Base-by-base conservation (phyloP, 1,140 invertebrate species). In the Megalopta genalis region DNA sequence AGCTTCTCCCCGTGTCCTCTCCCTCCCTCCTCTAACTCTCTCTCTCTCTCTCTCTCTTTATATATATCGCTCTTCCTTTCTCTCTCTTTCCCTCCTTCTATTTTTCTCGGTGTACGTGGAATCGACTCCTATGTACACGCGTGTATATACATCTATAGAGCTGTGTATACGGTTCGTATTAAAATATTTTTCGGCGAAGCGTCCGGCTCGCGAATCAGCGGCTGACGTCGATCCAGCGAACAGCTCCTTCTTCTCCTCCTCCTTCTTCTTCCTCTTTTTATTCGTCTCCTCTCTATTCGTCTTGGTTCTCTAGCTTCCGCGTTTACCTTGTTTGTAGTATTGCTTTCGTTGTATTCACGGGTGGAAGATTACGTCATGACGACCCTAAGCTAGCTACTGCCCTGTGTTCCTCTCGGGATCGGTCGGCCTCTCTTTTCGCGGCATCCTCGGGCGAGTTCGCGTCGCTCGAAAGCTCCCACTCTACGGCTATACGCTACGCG, bases 271-370 rank as follows among this genome's bases (percentile, higher is more conserved):
- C 62, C 66, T 70, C 27, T 16, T 16, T 2, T 46, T 32, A 4
- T 32, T 32, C 42, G 9, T 46, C 42, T 14, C 14, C 42, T 74
- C 59, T 52, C n/a, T n/a, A n/a, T n/a, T 52, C 49, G 52, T 68
- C 62, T 49, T 65, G 46, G 71, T 54, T 42, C 21, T 66, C 71
- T 80, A 66, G 57, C 63, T 71, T 46, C 5, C 2, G 25, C 70
- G 23, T 87, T 54, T 89, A 93, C 90, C 91, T 93, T 93, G 90
- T 92, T 90, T 91, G 78, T 87, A 92, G 86, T 92, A 93, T 92
- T 93, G 91, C 91, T 93, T 93, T 93, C 91, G 92, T 93, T 93
- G 92, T 93, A 92, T 82, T 89, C 75, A 84, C 90, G 91, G 90
- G 88, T 92, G 91, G 90, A 92, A 90, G 86, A 84, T 89, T 88